Conservation (phyloP, 2,888 invertebrate species). For the Toxonevra muliebris region DNA sequence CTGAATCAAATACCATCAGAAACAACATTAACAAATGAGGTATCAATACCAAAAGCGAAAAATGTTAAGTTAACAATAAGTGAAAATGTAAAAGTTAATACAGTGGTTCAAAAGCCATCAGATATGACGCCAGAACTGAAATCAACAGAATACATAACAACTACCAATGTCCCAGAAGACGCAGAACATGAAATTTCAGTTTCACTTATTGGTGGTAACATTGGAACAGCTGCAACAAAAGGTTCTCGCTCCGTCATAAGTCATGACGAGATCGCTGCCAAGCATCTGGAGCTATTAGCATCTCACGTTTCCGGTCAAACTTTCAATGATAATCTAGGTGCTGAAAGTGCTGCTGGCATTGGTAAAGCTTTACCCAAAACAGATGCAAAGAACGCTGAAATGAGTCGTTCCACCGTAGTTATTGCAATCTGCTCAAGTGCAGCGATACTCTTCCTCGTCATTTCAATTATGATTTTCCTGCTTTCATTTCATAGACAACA, state of each 20-base stretch:
- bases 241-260: slow-evolving; percentile 17
- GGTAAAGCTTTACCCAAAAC: slow-evolving; percentile 45
- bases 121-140: no score
- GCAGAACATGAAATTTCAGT: no score
- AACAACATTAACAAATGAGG: no score
- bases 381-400: slow-evolving; percentile 28
- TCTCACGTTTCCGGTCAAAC: slow-evolving; percentile 52
- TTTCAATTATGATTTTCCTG: slow-evolving; percentile 54
- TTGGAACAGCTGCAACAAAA: slow-evolving; percentile 17
- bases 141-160: no score
- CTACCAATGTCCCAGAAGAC: no score
- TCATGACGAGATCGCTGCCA: slow-evolving; percentile 28
- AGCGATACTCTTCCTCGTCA: slow-evolving; percentile 53
- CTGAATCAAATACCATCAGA: no score
- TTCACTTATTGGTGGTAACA: neutral
- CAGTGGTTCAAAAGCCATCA: no score
- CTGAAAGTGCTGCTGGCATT: slow-evolving; percentile 44
- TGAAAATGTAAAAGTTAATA: no score
- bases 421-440: slow-evolving; percentile 54
- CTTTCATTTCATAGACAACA: slow-evolving; percentile 58
- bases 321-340: slow-evolving; percentile 54
- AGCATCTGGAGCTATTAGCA: slow-evolving; percentile 39
- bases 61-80: no score
- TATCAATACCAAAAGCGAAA: no score
- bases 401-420: slow-evolving; percentile 50